Conservation (phyloP, 2,113 vertebrate species). For the Oriolus oriolus region DNA sequence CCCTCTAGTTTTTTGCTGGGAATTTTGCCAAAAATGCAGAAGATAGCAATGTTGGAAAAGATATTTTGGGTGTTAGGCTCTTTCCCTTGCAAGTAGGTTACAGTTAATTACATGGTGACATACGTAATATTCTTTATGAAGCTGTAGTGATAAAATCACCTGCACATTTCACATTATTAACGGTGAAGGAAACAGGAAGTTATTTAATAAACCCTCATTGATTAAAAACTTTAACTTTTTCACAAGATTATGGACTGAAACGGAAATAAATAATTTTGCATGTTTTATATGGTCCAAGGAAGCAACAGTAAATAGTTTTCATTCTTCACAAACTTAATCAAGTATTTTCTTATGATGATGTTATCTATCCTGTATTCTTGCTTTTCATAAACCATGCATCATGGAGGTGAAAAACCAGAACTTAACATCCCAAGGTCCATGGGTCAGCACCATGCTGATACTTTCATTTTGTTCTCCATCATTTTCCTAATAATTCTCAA, state of each 20-base stretch:
- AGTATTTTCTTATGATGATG: background rate
- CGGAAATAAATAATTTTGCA: background rate
- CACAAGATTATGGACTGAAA: background rate
- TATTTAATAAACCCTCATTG: background rate
- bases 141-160: background rate
- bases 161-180: background rate
- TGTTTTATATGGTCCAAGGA: background rate
- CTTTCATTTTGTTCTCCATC: background rate
- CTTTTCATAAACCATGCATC: background rate
- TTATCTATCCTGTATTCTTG: background rate
- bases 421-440: background rate
- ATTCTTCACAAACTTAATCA: background rate
- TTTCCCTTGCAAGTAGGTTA: background rate
- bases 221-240: background rate
- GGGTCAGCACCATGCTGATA: background rate
- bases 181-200: background rate
- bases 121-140: background rate
- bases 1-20: background rate
- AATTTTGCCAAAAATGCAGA: background rate
- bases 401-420: background rate
- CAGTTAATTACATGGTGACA: background rate
- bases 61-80: background rate
- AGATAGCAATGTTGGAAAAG: background rate
- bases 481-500: background rate
- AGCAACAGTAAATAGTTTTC: background rate